These are phyloP conservation scores for Entomobrya multifasciata DNA, from an alignment of 2,888 invertebrate species.

Conservation along the genomic window DNA sequence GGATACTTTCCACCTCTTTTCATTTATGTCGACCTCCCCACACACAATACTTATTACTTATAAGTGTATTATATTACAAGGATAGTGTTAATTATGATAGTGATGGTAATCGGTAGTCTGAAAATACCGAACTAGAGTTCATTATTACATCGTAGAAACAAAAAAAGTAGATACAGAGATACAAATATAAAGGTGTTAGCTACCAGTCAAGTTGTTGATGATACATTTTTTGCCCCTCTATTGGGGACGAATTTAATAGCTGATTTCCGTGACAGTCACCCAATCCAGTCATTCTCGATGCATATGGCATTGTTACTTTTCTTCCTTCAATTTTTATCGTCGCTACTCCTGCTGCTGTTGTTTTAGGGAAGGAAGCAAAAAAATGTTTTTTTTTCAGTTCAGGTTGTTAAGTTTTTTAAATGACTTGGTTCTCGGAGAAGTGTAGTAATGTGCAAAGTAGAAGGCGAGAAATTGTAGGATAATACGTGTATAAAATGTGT, in stretches of 20 bases:
- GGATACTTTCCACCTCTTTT: not conserved
- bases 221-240: slow-evolving; percentile 23
- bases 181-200: slow-evolving; percentile 67
- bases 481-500: slow-evolving; percentile 62
- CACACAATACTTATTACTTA: too few relatives aligned
- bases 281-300: slow-evolving; percentile 65
- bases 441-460: slow-evolving; percentile 32
- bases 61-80: slow-evolving; percentile 27
- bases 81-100: slow-evolving; percentile 28
- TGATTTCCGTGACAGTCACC: slow-evolving; percentile 75
- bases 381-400: slow-evolving; percentile 2
- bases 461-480: slow-evolving; percentile 43
- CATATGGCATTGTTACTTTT: slow-evolving; percentile 68
- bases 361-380: slow-evolving; percentile 42
- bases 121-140: slow-evolving; percentile 26
- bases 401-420: slow-evolving; percentile 52
- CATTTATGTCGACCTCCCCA: slow-evolving; percentile 11
- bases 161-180: slow-evolving; percentile 11
- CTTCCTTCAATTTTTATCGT: slow-evolving; percentile 60
- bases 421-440: slow-evolving; percentile 39
- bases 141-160: slow-evolving; percentile 14
- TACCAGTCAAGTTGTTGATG: slow-evolving; percentile 41
- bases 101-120: slow-evolving; percentile 38
- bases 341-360: slow-evolving; percentile 17
- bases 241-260: slow-evolving; percentile 72